Base-by-base conservation (phyloP, 2,113 vertebrate genomes). In the Hyaena hyaena region DNA sequence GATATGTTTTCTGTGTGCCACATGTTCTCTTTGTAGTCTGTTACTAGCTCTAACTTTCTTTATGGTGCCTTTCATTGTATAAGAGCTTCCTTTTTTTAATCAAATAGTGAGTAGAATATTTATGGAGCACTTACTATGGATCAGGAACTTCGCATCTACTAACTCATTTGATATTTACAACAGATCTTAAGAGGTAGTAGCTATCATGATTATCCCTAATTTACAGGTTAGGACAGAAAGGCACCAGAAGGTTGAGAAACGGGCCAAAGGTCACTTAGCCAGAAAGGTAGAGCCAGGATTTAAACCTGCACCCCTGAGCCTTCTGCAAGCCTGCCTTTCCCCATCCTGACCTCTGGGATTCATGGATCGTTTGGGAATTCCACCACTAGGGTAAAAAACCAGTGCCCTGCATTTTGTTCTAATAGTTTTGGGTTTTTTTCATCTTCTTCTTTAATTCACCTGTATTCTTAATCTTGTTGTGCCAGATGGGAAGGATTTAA, bases 381-480 rank as follows among this genome's bases (percentile, higher is more conserved):
- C 23, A 79, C 15, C 82, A 24, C 53, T 2, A 3, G 12, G 39
- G 7, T 88, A 12, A 74, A 35, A 63, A 93, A 88, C 48, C 33
- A 71, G 14, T 45, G 11, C 19, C 23, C 81, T 68, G 1, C 19
- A 16, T 90, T 86, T 81, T 92, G 26, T 88, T 80, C 7, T 2
- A 55, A 53, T 48, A 53, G 77, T 90, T 94, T 74, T 17, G 10
- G 50, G 50, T 17, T 43, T 88, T 87, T 71, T 91, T 61, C 14
- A 69, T 89, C 35, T 94, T 1, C 2, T 68, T 82, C 48, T 90
- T 93, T 87, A 87, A 87, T 48, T 69, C 10, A 35, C 69, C 79
- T 93, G 63, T 35, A 81, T 73, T 91, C 88, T 93, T 91, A 89
- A 69, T 91, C 86, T 87, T 16, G 4, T 24, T 86, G 55, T 73